phyloP scores from a whole-genome alignment of 2,113 vertebrate species.

The Cisticola juncidis region DNA sequence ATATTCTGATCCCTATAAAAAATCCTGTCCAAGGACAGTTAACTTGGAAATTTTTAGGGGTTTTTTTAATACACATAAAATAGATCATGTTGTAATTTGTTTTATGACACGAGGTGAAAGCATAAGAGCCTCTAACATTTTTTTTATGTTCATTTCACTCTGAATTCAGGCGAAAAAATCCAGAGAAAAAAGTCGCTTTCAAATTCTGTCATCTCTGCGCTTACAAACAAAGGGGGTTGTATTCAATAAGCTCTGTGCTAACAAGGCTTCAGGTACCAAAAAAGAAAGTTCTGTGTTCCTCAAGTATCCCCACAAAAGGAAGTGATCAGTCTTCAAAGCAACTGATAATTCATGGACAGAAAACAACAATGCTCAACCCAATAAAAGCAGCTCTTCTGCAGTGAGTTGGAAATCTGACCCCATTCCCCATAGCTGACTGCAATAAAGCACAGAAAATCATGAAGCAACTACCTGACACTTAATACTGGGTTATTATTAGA shows the following conservation, averaged over 20 bases:
- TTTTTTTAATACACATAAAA: neutral
- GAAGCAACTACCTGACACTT: slow-evolving; percentile 55
- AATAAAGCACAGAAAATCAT: slow-evolving; percentile 17
- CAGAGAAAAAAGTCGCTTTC: neutral
- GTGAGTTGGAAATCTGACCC: slow-evolving; percentile 8
- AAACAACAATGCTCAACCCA: slow-evolving; percentile 30
- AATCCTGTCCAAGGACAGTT: neutral
- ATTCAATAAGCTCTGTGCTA: neutral
- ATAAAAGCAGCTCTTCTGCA: slow-evolving; percentile 25
- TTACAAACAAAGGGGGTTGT: neutral
- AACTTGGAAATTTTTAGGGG: neutral
- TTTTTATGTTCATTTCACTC: neutral
- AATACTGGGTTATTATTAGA: slow-evolving; percentile 44
- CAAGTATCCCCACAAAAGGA: neutral
- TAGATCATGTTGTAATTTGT: neutral
- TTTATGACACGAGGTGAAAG: neutral
- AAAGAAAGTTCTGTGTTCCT: neutral
- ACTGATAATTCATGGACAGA: slow-evolving; percentile 47
- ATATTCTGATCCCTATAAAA: neutral
- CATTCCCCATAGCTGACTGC: slow-evolving; percentile 1
- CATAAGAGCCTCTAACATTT: neutral
- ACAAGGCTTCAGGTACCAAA: neutral
- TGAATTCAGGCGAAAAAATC: neutral
- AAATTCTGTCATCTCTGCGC: neutral
- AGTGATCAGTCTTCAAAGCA: slow-evolving; percentile 37